Evolutionary conservation across 1,140 invertebrate species (phyloP).

Genomic region (Neodiprion virginianus): DNA sequence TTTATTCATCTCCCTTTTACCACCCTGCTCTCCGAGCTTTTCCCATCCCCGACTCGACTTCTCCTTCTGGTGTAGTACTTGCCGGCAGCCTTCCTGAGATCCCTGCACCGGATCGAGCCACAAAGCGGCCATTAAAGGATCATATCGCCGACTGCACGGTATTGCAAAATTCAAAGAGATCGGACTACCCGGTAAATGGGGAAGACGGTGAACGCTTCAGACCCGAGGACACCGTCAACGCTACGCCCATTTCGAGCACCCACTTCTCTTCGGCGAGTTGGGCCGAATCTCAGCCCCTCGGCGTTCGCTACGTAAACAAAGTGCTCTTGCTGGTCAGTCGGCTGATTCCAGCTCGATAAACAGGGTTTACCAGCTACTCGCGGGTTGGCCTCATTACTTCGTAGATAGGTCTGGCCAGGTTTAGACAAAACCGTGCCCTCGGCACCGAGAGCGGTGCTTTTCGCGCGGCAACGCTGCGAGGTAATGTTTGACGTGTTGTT

Average conservation of each 20-base stretch:
- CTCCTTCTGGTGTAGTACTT: background rate
- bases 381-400: background rate
- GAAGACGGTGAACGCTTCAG: background rate
- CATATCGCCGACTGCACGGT: conserved; percentile 42
- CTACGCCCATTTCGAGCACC: conserved; percentile 11
- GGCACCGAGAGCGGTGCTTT: background rate
- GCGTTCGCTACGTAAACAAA: conserved; percentile 31
- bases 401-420: background rate
- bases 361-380: background rate
- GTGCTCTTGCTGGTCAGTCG: too few species aligned
- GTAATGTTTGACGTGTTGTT: background rate
- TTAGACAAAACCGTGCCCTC: background rate
- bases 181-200: background rate
- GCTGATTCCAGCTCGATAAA: too few species aligned
- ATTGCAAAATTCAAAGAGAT: conserved; percentile 1
- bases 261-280: conserved; percentile 35
- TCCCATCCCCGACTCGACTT: background rate
- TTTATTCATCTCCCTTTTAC: background rate
- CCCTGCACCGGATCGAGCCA: conserved; percentile 58
- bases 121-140: conserved; percentile 64
- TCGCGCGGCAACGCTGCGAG: background rate
- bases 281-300: conserved; percentile 43
- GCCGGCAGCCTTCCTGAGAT: conserved; percentile 41
- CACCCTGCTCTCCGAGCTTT: background rate
- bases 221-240: conserved; percentile 5